phyloP scores from a whole-genome alignment of 2,888 invertebrate genomes.

The Galerucella pusilla region DNA sequence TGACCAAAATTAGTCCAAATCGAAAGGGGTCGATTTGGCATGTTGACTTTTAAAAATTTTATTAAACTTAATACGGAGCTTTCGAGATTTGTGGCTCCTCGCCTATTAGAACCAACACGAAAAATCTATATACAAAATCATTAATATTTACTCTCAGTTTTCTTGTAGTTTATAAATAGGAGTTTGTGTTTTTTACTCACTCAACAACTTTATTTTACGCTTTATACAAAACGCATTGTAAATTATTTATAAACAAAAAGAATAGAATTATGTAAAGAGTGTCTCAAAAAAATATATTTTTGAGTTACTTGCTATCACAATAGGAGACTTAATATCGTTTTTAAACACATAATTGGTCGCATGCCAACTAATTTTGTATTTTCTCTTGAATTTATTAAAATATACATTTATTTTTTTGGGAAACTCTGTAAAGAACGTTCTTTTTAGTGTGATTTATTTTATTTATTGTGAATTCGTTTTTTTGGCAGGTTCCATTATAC shows the following conservation, averaged over 20 bases:
- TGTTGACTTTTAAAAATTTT: no score
- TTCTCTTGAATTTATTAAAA: no score
- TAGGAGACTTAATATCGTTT: no score
- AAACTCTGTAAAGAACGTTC: background rate
- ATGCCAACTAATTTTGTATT: no score
- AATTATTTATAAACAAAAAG: background rate
- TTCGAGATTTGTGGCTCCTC: no score
- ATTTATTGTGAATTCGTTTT: conserved; percentile 22
- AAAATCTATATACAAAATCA: no score
- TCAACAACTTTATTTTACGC: conserved; percentile 16
- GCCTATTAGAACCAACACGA: no score
- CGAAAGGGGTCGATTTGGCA: no score
- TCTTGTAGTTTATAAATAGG: background rate
- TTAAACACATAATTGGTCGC: no score
- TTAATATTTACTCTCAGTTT: conserved; percentile 1
- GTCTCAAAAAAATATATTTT: background rate
- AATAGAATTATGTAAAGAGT: background rate
- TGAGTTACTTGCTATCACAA: no score
- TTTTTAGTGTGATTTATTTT: conserved; percentile 30
- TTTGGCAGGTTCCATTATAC: conserved; percentile 22
- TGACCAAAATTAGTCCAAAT: no score
- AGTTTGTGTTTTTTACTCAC: background rate
- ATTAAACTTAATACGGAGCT: no score
- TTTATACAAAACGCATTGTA: conserved; percentile 15
- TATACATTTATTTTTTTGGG: background rate